Base-by-base conservation (phyloP, 2,888 invertebrate genomes). In the Bellardia pandia region DNA sequence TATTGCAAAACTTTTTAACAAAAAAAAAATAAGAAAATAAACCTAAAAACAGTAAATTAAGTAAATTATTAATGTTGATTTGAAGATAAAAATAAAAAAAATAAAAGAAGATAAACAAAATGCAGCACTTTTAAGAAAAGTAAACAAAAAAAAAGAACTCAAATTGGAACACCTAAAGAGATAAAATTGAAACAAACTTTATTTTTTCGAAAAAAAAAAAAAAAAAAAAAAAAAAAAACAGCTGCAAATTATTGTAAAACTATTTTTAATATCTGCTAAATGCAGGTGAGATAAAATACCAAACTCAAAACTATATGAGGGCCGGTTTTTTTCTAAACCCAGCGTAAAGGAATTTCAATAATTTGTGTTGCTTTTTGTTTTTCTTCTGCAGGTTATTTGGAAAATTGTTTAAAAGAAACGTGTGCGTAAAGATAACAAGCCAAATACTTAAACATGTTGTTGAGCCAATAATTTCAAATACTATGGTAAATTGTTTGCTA, bases 241-340 rank as follows among this genome's bases (percentile, higher is more conserved):
- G 84, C 86, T 87, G 86, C 86, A 86, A 80, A 45, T 74, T 76
- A 45, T 37, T 69, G 62, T 66, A 71, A 56, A 60, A 60, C 30
- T 30, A 58, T 68, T 40, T 77, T 74, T 16, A 64, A 74, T 85
- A 71, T 71, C 85, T 80, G 72, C 42, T 45, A 33, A 82, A 82
- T 86, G 86, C 86, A 86, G 86, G 86, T 86, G 86, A 86, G 71
- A 78, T 76, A 62, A 81, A 74, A 78, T 78, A 45, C 33, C 64
- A 48, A 74, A 77, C 45, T 69, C 40, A 78, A 77, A 58, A 51
- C 72, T 60, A 68, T 66, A 86, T 83, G 87, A 80, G 85, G 86
- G 87, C 87, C 77, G 81, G 77, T 85, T 85, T 71, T 56, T 33
- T 66, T 66, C 16, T 40, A 77, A 72, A 77, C 45, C 66, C 76